These are phyloP conservation scores for Perognathus longimembris DNA, from an alignment of 2,113 vertebrate genomes.

Conservation along the genomic window DNA sequence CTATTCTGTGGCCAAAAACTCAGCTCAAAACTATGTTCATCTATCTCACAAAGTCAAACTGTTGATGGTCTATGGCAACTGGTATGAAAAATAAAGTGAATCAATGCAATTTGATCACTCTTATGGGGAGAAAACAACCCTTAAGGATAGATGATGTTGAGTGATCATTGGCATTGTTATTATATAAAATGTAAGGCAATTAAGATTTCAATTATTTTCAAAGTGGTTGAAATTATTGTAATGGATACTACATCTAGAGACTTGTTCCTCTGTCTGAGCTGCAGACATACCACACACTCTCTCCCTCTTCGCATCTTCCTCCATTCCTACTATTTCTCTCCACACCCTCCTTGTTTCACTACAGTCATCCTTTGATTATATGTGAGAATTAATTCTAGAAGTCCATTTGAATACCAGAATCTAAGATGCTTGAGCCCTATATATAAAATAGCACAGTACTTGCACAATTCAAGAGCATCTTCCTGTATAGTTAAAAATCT, in stretches of 20 bases:
- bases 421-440: neutral
- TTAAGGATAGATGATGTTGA: neutral
- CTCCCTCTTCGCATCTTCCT: neutral
- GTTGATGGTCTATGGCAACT: conserved; percentile 38
- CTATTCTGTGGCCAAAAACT: conserved; percentile 33
- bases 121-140: neutral
- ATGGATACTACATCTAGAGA: neutral
- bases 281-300: too few relatives aligned
- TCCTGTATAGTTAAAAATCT: neutral
- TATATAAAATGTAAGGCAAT: neutral
- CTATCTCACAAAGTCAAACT: conserved; percentile 40
- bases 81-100: conserved; percentile 46
- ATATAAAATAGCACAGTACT: neutral
- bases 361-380: neutral
- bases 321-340: neutral
- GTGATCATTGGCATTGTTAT: neutral
- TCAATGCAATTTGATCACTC: neutral
- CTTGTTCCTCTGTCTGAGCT: neutral
- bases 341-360: neutral
- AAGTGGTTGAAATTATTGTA: conserved; percentile 43
- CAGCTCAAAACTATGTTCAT: conserved; percentile 31
- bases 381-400: neutral
- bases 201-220: conserved; percentile 38
- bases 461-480: neutral
- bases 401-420: neutral